Percentiles rank a stretch among this genome's conserved stretches.
These are phyloP conservation scores for Trigoniulus corallinus DNA, from an alignment of 1,140 invertebrate genomes.

Conservation along the genomic window DNA sequence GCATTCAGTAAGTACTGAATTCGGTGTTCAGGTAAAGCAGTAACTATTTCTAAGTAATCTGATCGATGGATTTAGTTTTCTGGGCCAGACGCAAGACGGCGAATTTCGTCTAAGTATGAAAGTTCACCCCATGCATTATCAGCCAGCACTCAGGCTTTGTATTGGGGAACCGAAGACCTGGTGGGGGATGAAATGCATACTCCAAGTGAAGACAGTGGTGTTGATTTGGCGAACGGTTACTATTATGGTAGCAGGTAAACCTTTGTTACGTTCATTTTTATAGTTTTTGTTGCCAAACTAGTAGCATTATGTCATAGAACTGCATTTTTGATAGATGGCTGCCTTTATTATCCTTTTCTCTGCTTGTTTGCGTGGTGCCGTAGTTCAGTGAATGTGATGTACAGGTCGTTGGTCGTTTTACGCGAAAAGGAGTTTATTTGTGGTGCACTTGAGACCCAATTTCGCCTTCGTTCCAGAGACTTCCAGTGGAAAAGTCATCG, in stretches of 20 bases:
- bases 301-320: too few species aligned
- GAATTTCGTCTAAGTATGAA: conserved; percentile 10
- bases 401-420: conserved; percentile 15
- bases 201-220: conserved; percentile 64
- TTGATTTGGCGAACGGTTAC: conserved; percentile 42
- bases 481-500: background rate
- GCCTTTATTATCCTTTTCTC: too few species aligned
- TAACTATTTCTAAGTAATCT: background rate
- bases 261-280: too few species aligned
- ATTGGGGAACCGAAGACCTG: background rate
- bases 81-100: conserved; percentile 7
- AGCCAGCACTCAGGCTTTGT: background rate
- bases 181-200: conserved; percentile 42
- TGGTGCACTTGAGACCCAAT: conserved; percentile 2
- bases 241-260: background rate
- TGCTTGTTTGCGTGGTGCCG: too few species aligned
- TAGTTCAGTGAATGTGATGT: conserved; percentile 1
- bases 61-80: background rate
- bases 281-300: conserved; percentile 11
- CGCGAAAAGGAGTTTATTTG: conserved; percentile 9
- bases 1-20: too few species aligned
- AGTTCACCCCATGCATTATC: background rate
- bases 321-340: too few species aligned
- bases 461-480: background rate
- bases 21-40: background rate